Conservation (phyloP, 2,797 vertebrate genomes). For the Columba guinea region DNA sequence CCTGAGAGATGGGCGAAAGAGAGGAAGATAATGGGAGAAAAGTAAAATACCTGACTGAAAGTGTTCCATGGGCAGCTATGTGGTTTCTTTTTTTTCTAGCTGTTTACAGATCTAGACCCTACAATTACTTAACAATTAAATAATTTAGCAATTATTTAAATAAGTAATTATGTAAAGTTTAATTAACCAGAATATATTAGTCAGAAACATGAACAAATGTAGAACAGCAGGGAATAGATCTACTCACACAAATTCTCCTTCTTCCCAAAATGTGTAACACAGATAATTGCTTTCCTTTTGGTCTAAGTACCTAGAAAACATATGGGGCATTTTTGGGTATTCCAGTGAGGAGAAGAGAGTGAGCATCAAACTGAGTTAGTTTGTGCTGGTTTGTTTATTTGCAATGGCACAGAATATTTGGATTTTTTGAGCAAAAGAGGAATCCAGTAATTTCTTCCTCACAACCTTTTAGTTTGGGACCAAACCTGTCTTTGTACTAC, state of each 20-base stretch:
- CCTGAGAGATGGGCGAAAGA: background rate
- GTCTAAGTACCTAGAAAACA: background rate
- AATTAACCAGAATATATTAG: slow-evolving; percentile 12
- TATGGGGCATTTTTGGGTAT: background rate
- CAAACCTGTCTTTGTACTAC: background rate
- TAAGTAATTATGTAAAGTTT: slow-evolving; percentile 23
- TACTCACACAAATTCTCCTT: slow-evolving; percentile 11
- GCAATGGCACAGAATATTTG: background rate
- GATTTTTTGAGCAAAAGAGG: background rate
- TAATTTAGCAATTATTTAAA: slow-evolving; percentile 39
- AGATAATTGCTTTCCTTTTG: background rate
- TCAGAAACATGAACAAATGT: slow-evolving; percentile 1
- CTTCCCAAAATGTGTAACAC: background rate
- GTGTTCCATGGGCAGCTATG: background rate
- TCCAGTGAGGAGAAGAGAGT: background rate
- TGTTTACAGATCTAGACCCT: background rate
- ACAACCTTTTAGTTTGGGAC: background rate
- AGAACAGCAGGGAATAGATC: slow-evolving; percentile 17
- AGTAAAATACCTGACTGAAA: background rate
- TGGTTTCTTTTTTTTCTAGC: background rate
- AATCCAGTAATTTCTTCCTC: background rate
- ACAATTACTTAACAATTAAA: slow-evolving; percentile 3
- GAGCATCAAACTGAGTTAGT: background rate
- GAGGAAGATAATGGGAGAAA: background rate
- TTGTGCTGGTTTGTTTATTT: background rate